Base-by-base conservation (phyloP, 53 echinoderm and acorn worm species). In the Holothuria scabra region DNA sequence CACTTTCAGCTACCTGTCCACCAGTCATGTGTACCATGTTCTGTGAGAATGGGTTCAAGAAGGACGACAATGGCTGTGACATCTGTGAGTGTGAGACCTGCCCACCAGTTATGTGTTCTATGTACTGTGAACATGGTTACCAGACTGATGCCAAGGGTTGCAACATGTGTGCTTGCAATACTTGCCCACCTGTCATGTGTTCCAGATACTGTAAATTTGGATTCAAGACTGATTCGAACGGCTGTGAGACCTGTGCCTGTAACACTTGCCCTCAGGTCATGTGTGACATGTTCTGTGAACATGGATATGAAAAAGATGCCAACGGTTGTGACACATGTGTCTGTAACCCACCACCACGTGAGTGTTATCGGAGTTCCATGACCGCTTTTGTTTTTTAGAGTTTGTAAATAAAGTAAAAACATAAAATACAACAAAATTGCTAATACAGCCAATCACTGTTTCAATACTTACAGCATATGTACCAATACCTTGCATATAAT, bases 341-440 rank as follows among this genome's bases (percentile, higher is more conserved):
- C 19, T 90, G 90, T 58, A 86, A 87, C 60, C 75, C 74, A 23
- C 87, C 91, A 44, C 91, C 91, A 67, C 83, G 91, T 90, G 60
- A 68, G 84, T 80, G 22, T 20, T 11, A 23, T 60, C 18, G 12
- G 4, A 26, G 18, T 41, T 8, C 7, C 41, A 41, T 41, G 41
- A 41, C 41, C 6, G 10, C 7, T 41, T 41, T 2, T 41, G 41
- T 41, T n/a, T n/a, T n/a, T n/a, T n/a, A n/a, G n/a, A n/a, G n/a
- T n/a, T n/a, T n/a, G n/a, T n/a, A n/a, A n/a, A n/a, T n/a, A n/a
- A n/a, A n/a, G n/a, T 41, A 6, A 41, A 41, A 8, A 41, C 7
- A 6, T 41, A 41, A 41, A 41, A 8, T 0, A 41, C 7, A 41
- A 41, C 10, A 8, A 41, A 41, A 41, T 5, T 41, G 41, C 10